Base-by-base conservation (phyloP, 2,113 vertebrate species). In the Albula goreensis region DNA sequence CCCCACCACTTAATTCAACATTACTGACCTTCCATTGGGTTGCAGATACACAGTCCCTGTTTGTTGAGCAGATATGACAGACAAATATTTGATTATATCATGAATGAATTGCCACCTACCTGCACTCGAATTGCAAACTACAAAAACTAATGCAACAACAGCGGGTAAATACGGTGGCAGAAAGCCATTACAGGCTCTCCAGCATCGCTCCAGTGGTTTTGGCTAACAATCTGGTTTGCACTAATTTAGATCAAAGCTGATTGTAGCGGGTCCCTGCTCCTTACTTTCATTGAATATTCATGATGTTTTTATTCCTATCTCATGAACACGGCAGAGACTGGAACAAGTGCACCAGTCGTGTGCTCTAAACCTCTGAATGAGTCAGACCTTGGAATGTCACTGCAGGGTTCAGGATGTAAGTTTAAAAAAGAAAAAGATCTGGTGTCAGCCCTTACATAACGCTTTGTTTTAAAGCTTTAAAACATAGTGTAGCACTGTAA, bases 271-370 rank as follows among this genome's bases (percentile, higher is more conserved):
- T 86, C 85, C 82, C 31, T 80, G 89, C 88, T 88, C 87, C 86
- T 83, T 86, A 86, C 86, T 80, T 85, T 83, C 85, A 85, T 84
- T 91, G 87, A 89, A 91, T 91, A 91, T 89, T 87, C 88, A 90
- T 90, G 86, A 89, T 88, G 84, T 82, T 88, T 91, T 91, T 80
- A 91, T 91, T 91, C 86, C 86, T 83, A 82, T 77, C 25, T 53
- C 63, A 80, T 80, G 66, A 83, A 88, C 85, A 56, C 4, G 53
- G 70, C 49, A 63, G 31, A 86, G 86, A 87, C 89, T 48, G 81
- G 85, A 89, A 88, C 85, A 88, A 88, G 90, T 85, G 85, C 81
- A 25, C 63, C 83, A 63, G 82, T 86, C 60, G 9, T 83, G 9
- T 83, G 31, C 88, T 85, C 66, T 17, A 48, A 83, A 50, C 53